Base-by-base conservation (phyloP, 2,888 invertebrate genomes). In the Oscheius sp. region DNA sequence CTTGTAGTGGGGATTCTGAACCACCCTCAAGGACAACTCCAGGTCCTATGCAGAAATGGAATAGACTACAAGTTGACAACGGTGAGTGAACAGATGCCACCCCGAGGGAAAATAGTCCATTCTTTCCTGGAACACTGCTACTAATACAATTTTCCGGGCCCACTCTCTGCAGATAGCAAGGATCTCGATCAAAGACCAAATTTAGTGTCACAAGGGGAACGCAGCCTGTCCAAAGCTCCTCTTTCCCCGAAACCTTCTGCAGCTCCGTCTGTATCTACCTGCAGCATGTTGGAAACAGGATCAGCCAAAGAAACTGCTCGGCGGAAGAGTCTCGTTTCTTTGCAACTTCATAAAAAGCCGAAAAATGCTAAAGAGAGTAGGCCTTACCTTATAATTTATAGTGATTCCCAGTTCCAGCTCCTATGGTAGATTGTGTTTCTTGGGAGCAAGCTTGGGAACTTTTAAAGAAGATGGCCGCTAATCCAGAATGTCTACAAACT, bases 401-500 rank as follows among this genome's bases (percentile, higher is more conserved):
- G 21, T 29, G 1, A 27, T n/a, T n/a, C n/a, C n/a, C n/a, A n/a
- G n/a, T n/a, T 79, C 41, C 73, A 79, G 82, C 81, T 76, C 77
- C 82, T 46, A 79, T 79, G 52, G 80, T 82, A 64, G 84, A 84
- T 58, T 78, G 79, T 66, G 82, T 84, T 58, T 81, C 81, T 56
- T 86, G 90, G 58, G 91, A 91, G 82, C 89, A 90, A 61, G 91
- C 91, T 16, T 89, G 92, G 81, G 89, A 89, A 72, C 89, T 91
- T 12, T 88, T 92, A 72, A 90, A 90, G 80, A 90, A 91, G 79
- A 90, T 92, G 89, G 91, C 91, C 7, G 86, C 89, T 72, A 92
- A 92, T 84, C 89, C 90, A 56, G 92, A 92, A 87, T 92, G 92
- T 82, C 88, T 91, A 45, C 90, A 91, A n/a, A 89, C 89, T 45